A percentile compares a stretch with the other conserved stretches of the same genome.
Conservation (phyloP, 2,113 vertebrate genomes). For the Regulus satrapa region DNA sequence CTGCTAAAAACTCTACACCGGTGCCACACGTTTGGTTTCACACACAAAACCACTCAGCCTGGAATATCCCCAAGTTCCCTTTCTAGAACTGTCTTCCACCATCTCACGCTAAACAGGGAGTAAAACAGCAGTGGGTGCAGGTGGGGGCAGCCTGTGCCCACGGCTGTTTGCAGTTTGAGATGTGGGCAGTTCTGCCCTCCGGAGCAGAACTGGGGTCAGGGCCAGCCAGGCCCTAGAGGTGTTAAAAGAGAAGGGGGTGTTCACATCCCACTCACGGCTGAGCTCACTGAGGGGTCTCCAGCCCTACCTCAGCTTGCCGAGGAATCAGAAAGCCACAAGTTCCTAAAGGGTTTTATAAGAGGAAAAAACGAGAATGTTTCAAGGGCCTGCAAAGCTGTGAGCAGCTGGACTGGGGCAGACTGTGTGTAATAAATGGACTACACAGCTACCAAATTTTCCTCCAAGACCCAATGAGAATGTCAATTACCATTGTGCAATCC, state of each 20-base stretch:
- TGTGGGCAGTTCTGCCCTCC: accelerated
- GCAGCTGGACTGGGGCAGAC: background rate
- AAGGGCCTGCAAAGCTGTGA: background rate
- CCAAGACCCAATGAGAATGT: background rate
- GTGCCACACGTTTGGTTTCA: accelerated
- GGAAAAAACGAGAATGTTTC: background rate
- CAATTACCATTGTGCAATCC: background rate
- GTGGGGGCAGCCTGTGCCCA: too few species aligned
- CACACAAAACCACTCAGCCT: background rate
- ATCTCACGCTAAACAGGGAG: too few species aligned
- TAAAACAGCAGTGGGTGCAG: background rate
- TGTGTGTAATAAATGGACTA: background rate
- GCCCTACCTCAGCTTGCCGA: background rate
- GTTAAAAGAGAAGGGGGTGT: accelerated
- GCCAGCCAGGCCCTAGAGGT: background rate
- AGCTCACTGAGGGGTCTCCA: background rate
- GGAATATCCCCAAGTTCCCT: accelerated
- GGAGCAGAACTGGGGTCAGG: accelerated
- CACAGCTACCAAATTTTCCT: background rate
- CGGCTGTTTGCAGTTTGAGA: accelerated
- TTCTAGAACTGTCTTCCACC: accelerated
- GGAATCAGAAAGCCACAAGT: background rate
- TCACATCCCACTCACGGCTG: accelerated
- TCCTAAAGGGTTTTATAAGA: background rate
- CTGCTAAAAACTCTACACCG: accelerated